Evolutionary conservation across 2,797 vertebrate species (phyloP).

Genomic region (Myotis findleyi): DNA sequence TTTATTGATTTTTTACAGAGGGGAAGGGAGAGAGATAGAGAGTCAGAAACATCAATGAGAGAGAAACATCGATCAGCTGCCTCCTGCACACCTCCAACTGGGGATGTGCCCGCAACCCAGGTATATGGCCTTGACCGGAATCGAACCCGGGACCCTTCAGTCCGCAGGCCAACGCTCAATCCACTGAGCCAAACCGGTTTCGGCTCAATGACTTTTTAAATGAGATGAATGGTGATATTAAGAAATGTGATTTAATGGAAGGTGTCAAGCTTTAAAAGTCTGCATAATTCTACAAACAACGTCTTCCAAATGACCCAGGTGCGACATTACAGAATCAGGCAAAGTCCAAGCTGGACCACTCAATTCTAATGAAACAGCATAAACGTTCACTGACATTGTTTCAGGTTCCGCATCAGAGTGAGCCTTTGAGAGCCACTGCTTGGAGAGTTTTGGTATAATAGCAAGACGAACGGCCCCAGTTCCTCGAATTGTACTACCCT

Average conservation of each 20-base stretch:
- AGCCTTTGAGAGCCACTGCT: background rate
- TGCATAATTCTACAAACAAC: background rate
- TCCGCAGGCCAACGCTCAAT: too few species aligned
- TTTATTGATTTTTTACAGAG: too few species aligned
- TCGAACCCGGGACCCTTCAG: too few species aligned
- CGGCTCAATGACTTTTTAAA: background rate
- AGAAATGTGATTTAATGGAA: background rate
- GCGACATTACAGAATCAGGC: fast-evolving
- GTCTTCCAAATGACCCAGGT: background rate
- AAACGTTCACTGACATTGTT: fast-evolving
- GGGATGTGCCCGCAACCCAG: too few species aligned
- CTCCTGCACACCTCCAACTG: too few species aligned
- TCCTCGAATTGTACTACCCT: background rate
- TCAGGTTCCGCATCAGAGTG: background rate
- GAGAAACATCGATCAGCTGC: too few species aligned
- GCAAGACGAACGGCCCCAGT: background rate
- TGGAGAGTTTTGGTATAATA: background rate
- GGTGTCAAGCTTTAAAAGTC: background rate
- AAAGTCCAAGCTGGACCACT: background rate
- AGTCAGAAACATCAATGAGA: too few species aligned
- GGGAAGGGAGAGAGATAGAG: too few species aligned
- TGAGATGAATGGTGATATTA: background rate
- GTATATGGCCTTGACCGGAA: too few species aligned
- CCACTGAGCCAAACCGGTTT: too few species aligned
- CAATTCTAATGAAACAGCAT: fast-evolving